Evolutionary conservation across 2,797 vertebrate species (phyloP), one percentile per base, ranked within the genome.

Genomic region (Pachyuromys duprasi): DNA sequence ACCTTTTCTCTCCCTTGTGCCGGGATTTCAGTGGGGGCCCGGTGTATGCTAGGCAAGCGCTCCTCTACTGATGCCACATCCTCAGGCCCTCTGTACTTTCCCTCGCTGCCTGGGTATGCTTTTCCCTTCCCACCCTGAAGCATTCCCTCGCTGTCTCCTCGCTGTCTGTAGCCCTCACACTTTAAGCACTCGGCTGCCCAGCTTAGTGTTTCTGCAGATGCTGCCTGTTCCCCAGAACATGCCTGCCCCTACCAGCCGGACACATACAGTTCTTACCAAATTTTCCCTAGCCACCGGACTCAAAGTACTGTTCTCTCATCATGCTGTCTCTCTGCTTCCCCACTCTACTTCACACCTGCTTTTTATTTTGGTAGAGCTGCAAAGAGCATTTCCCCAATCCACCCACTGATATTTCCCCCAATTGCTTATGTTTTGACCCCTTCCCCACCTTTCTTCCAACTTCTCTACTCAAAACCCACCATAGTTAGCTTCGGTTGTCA

Each of bases 151-250:
- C 49, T 53, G 28, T 42, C 57, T 53, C 22, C n/a, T 74, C 72
- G 11, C 42, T 39, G 7, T 45, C 86, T 17, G 0, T 2, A 55
- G 55, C 57, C 24, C 31, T 45, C 22, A 1, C 89, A 72, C 60
- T 28, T 36, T 26, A 3, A 5, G 20, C 53, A 28, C 13, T 62
- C 14, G 39, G 0, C 57, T 39, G 7, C 57, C n/a, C 80, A 62
- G 36, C 60, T 63, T 82, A 28, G 15, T 7, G 12, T 24, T 63
- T 24, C 24, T 26, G 8, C 13, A 31, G 80, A 39, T 28, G 1
- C 78, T 0, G 7, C 26, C 60, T 0, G 1, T 53, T 24, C 42
- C 42, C 2, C 0, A 11, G 17, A 39, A 70, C 15, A 33, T 33
- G 31, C 18, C 45, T 0, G 2, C 20, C 74, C 57, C 26, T 39